phyloP scores from a whole-genome alignment of 2,888 invertebrate genomes.

The Alsophila aescularia region DNA sequence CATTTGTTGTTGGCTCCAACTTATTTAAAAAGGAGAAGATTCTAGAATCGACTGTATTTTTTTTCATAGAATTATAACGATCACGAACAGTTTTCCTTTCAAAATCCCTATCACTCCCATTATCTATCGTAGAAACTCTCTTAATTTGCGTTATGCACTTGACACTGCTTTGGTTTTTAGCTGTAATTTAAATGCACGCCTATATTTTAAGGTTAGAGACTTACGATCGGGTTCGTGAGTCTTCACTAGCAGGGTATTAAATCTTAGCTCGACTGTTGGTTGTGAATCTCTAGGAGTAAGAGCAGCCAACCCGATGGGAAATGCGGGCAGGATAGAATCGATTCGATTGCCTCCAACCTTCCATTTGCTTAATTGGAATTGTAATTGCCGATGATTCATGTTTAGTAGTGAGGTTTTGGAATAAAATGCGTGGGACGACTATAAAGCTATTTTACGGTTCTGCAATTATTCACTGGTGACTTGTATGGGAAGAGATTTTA shows the following conservation, averaged over 20 bases:
- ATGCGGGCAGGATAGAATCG: slow-evolving; percentile 57
- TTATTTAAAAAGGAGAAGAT: no score
- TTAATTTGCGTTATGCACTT: no score
- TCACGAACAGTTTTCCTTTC: no score
- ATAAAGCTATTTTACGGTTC: slow-evolving; percentile 21
- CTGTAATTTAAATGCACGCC: no score
- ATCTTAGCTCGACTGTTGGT: slow-evolving; percentile 62
- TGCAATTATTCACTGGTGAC: slow-evolving; percentile 7
- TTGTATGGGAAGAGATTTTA: not conserved
- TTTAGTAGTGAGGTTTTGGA: slow-evolving; percentile 11
- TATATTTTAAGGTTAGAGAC: not conserved
- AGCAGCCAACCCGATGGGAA: slow-evolving; percentile 59
- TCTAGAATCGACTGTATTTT: no score
- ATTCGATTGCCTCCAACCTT: slow-evolving; percentile 53
- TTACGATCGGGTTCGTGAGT: slow-evolving; percentile 54
- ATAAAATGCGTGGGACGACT: slow-evolving; percentile 25
- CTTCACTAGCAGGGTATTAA: slow-evolving; percentile 62
- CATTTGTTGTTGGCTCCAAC: no score
- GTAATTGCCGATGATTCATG: slow-evolving; percentile 29
- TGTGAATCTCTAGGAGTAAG: slow-evolving; percentile 55
- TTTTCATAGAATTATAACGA: no score
- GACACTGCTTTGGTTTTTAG: no score
- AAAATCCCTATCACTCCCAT: no score
- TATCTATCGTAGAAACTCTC: no score
- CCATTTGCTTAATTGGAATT: slow-evolving; percentile 23